Percentiles rank a stretch among this genome's conserved stretches.
phyloP scores from a whole-genome alignment of 2,888 invertebrate genomes.

The Drosophila mayaguana region DNA sequence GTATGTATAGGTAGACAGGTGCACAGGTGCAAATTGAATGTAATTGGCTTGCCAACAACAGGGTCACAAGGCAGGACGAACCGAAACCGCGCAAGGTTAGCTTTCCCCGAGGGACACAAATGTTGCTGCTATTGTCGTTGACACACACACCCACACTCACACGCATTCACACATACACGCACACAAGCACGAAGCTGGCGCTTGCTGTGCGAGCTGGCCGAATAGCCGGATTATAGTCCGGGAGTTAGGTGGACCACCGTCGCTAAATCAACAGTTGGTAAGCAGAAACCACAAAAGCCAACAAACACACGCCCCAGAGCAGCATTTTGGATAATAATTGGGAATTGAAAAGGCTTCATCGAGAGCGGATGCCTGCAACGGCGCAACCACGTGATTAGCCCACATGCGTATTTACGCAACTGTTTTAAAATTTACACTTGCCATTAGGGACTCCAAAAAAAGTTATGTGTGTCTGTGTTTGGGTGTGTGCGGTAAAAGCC shows the following conservation, averaged over 20 bases:
- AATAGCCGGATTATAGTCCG: conserved; percentile 23
- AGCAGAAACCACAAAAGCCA: conserved; percentile 50
- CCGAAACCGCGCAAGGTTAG: conserved; percentile 58
- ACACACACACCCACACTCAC: conserved; percentile 40
- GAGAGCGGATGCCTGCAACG: conserved; percentile 1
- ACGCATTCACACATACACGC: conserved; percentile 8
- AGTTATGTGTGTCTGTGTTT: background rate
- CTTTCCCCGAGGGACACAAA: conserved; percentile 55
- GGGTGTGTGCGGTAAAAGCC: background rate
- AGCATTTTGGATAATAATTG: conserved; percentile 44
- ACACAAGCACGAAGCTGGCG: background rate
- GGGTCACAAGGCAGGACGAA: conserved; percentile 25
- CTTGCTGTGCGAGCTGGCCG: background rate
- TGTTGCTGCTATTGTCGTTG: conserved; percentile 64
- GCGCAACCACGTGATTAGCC: conserved; percentile 31
- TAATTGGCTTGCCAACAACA: conserved; percentile 71
- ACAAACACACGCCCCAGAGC: conserved; percentile 34
- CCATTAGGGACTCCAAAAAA: background rate
- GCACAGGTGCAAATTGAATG: conserved; percentile 74
- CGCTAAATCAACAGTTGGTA: conserved; percentile 78
- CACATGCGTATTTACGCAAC: conserved; percentile 9
- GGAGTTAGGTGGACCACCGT: conserved; percentile 36
- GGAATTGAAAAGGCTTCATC: conserved; percentile 38
- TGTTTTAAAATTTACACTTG: conserved; percentile 3
- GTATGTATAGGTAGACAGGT: conserved; percentile 1